phyloP scores from a whole-genome alignment of 1,140 invertebrate genomes.

The Andrena cerasifolii region DNA sequence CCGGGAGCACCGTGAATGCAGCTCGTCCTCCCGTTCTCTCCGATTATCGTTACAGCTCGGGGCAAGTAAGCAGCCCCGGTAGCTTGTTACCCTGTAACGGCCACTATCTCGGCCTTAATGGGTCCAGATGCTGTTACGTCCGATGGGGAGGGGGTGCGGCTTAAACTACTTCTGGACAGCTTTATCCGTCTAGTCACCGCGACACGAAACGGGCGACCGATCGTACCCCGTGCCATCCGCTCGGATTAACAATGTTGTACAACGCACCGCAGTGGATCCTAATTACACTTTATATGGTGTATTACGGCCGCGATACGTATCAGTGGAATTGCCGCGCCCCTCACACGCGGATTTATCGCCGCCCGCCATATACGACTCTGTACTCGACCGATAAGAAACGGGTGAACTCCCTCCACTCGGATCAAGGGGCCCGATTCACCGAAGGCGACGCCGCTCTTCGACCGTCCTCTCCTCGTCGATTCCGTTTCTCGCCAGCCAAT shows the following conservation, averaged over 20 bases:
- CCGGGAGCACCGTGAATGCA: conserved; percentile 12
- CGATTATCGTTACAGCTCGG: conserved; percentile 55
- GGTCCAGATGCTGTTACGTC: conserved; percentile 67
- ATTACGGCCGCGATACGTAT: conserved; percentile 33
- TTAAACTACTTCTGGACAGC: conserved; percentile 69
- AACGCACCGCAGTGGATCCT: conserved; percentile 41
- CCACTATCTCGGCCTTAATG: conserved; percentile 61
- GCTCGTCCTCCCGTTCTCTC: background rate
- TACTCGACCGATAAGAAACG: background rate
- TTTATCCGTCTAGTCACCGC: conserved; percentile 64
- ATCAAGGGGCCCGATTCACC: too few species aligned
- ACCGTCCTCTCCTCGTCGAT: background rate
- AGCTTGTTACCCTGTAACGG: conserved; percentile 59
- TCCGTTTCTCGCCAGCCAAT: conserved; percentile 13
- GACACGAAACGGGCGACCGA: conserved; percentile 60
- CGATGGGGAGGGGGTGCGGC: conserved; percentile 47
- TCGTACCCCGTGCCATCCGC: conserved; percentile 46
- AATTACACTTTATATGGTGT: conserved; percentile 52
- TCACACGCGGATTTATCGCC: background rate
- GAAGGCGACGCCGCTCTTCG: background rate
- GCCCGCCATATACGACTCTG: background rate
- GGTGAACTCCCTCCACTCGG: too few species aligned
- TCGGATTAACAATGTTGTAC: conserved; percentile 65
- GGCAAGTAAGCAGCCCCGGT: background rate
- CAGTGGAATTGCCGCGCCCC: conserved; percentile 11